Conservation (phyloP, 2,888 invertebrate genomes). For the Arge pagana region DNA sequence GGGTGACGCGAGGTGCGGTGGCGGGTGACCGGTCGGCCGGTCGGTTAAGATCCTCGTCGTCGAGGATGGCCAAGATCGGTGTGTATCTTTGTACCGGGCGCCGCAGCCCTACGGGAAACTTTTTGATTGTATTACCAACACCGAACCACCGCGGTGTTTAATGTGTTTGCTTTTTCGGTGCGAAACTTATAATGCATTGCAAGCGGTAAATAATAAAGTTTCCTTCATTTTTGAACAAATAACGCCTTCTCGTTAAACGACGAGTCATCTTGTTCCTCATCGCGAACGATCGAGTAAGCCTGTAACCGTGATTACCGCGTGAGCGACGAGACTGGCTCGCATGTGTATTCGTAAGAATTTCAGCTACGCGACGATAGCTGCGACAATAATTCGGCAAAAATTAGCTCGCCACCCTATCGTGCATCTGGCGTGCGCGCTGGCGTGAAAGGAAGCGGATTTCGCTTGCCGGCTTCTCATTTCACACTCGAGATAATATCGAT, state of each 20-base stretch:
- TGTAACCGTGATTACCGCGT: not conserved
- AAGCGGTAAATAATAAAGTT: slow-evolving; percentile 24
- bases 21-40: not conserved
- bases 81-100: slow-evolving; percentile 26
- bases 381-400: too few species aligned
- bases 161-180: slow-evolving; percentile 25
- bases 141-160: slow-evolving; percentile 18
- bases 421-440: too few species aligned
- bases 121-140: slow-evolving; percentile 26
- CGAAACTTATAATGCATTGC: slow-evolving; percentile 26
- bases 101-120: slow-evolving; percentile 18
- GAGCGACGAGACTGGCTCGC: not conserved
- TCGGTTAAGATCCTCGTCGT: too few species aligned
- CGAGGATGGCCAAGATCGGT: slow-evolving; percentile 16
- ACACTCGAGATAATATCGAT: too few species aligned
- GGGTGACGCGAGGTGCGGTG: slow-evolving; percentile 1
- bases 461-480: too few species aligned
- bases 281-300: not conserved
- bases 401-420: too few species aligned
- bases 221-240: slow-evolving; percentile 19
- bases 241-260: slow-evolving; percentile 9
- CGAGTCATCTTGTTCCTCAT: too few species aligned
- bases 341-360: not conserved
- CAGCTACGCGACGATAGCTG: too few species aligned
- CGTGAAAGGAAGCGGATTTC: too few species aligned